Base-by-base conservation (phyloP, 2,797 vertebrate species). In the Vireo griseus region DNA sequence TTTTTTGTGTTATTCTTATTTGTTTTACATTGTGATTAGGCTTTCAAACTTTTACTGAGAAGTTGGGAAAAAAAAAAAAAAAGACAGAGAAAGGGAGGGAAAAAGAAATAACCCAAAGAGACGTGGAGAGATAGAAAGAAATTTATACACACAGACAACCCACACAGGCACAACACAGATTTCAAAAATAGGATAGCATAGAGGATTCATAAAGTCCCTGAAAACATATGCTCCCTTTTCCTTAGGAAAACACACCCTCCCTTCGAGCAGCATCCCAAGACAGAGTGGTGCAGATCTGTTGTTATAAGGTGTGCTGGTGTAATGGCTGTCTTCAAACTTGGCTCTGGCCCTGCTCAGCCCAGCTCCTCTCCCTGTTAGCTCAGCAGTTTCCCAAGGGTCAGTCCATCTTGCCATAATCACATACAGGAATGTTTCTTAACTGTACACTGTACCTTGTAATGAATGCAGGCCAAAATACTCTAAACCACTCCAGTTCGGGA, bases 361-460 rank as follows among this genome's bases (percentile, higher is more conserved):
- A 48, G 97, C 97, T 97, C 95, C 94, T 95, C 83, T 96, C 98
- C 97, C 98, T 99, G 98, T 99, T 98, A 98, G 98, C 98, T 99
- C 98, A 99, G 98, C 98, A 98, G 97, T 99, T 99, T 99, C 98
- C 97, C 97, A 93, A 98, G 97, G 99, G 99, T 99, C 98, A 98
- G 98, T 95, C 98, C 21, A 98, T 99, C 99, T 99, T 99, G 98
- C 99, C 99, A 99, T 98, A 99, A 99, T 99, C 98, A 98, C 97
- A 98, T 44, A 86, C 98, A 98, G 98, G 98, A 96, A 97, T 95
- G 80, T 97, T 98, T 96, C 98, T 98, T 98, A 98, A 98, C 98
- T 98, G 98, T 98, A 98, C 94, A 94, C 97, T 99, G 98, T 98
- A 96, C 98, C 98, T 98, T 95, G 97, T 99, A 99, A 99, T 99